A percentile compares a stretch with the other conserved stretches of the same genome.
Evolutionary conservation across 37 sponge, comb jelly and placozoan species (phyloP).

Genomic region (Aphrocallistes beatrix): DNA sequence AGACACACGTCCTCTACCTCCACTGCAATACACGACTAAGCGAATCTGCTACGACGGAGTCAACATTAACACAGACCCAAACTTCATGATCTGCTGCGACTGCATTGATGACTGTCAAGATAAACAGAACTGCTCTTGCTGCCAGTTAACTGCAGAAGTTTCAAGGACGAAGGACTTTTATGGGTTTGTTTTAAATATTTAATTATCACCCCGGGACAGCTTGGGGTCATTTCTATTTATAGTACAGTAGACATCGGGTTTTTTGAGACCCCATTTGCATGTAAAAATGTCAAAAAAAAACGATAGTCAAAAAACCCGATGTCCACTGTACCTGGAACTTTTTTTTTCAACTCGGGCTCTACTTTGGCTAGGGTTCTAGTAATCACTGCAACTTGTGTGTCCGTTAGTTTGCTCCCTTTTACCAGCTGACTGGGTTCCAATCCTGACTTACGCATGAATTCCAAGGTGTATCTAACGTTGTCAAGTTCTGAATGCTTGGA

Average conservation of each 20-base stretch:
- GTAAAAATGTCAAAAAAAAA: too few relatives aligned
- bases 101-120: constrained; percentile 44
- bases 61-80: constrained; percentile 10
- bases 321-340: too few relatives aligned
- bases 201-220: too few relatives aligned
- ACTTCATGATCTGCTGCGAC: constrained; percentile 52
- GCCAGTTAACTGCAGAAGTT: constrained; percentile 40
- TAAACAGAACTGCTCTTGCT: constrained; percentile 41
- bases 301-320: too few relatives aligned
- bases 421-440: neutral
- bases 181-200: neutral
- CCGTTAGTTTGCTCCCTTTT: neutral
- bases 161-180: neutral
- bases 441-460: neutral
- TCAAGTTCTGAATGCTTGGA: neutral
- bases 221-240: constrained; percentile 2
- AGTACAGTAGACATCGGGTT: too few relatives aligned
- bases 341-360: neutral
- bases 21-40: constrained; percentile 39
- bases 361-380: neutral
- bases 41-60: constrained; percentile 28
- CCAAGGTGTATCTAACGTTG: neutral
- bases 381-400: neutral
- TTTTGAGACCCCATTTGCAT: too few relatives aligned
- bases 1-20: constrained; percentile 11